Evolutionary conservation across 2,888 invertebrate species (phyloP).

Genomic region (Cyaniris semiargus): DNA sequence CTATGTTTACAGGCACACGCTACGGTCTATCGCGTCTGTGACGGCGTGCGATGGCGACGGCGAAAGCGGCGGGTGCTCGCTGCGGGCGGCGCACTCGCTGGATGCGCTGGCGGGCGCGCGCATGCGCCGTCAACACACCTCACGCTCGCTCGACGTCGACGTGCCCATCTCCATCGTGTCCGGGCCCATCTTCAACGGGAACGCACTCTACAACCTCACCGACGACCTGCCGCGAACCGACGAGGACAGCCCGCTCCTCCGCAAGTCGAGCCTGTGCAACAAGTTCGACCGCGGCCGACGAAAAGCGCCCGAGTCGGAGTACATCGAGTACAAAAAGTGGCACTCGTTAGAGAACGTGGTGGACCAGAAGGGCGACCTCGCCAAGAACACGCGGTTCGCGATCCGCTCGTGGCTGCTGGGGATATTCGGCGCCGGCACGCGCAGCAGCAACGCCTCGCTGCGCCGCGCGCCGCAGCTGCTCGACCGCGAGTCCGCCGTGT

Average conservation of each 20-base stretch:
- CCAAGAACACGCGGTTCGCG: slow-evolving; percentile 83
- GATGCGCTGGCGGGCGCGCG: slow-evolving; percentile 53
- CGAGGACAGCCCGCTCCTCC: slow-evolving; percentile 73
- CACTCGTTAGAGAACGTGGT: slow-evolving; percentile 87
- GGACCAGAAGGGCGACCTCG: slow-evolving; percentile 62
- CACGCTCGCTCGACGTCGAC: slow-evolving; percentile 65
- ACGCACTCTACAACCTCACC: slow-evolving; percentile 62
- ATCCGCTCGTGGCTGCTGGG: slow-evolving; percentile 88
- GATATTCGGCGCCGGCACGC: slow-evolving; percentile 86
- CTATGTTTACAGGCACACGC: slow-evolving; percentile 66
- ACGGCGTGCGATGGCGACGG: slow-evolving; percentile 68
- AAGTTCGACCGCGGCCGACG: slow-evolving; percentile 63
- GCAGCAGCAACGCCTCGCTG: slow-evolving; percentile 80
- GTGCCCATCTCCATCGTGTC: slow-evolving; percentile 62
- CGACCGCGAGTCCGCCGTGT: slow-evolving; percentile 76
- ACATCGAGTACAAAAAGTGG: slow-evolving; percentile 85
- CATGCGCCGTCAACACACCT: slow-evolving; percentile 55
- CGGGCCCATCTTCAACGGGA: slow-evolving; percentile 70
- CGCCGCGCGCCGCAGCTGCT: slow-evolving; percentile 70
- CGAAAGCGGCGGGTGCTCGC: slow-evolving; percentile 40
- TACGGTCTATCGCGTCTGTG: slow-evolving; percentile 85
- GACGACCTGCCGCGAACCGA: slow-evolving; percentile 61
- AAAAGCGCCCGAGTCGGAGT: slow-evolving; percentile 66
- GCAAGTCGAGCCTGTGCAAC: slow-evolving; percentile 65
- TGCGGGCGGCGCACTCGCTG: slow-evolving; percentile 51